These are phyloP conservation scores for Anarrhichthys ocellatus DNA, from an alignment of 2,113 vertebrate genomes.

Conservation along the genomic window DNA sequence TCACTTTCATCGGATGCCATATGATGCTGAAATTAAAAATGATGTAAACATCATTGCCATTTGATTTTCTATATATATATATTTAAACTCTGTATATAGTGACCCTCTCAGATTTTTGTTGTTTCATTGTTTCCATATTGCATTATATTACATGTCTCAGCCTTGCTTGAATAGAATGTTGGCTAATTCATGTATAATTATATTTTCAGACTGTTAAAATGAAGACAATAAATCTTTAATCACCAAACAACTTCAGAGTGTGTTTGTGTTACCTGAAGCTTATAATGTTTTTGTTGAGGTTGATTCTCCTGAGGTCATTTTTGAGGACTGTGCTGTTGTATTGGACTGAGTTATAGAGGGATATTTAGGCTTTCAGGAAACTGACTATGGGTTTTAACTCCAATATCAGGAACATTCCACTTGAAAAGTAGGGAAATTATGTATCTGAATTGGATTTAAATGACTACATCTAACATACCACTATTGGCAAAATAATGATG, in stretches of 20 bases:
- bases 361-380: too few species aligned
- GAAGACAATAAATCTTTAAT: conserved; percentile 78
- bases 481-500: background rate
- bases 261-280: conserved; percentile 13
- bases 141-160: conserved; percentile 71
- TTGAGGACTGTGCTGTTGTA: background rate
- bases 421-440: background rate
- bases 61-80: conserved; percentile 77
- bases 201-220: conserved; percentile 79
- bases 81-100: conserved; percentile 77
- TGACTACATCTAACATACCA: background rate
- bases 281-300: background rate
- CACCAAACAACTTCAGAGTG: background rate
- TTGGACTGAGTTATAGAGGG: too few species aligned
- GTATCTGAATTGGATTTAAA: background rate
- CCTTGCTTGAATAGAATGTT: conserved; percentile 79
- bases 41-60: conserved; percentile 83
- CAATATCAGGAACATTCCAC: background rate
- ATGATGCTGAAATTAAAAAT: conserved; percentile 81
- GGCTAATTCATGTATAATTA: conserved; percentile 70
- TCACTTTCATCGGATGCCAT: conserved; percentile 85
- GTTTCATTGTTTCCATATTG: conserved; percentile 70
- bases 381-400: background rate
- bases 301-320: background rate
- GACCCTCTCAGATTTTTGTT: conserved; percentile 63